Percentiles rank a stretch among this genome's conserved stretches.
Conservation (phyloP, 2,113 vertebrate species). For the Macrotus californicus region DNA sequence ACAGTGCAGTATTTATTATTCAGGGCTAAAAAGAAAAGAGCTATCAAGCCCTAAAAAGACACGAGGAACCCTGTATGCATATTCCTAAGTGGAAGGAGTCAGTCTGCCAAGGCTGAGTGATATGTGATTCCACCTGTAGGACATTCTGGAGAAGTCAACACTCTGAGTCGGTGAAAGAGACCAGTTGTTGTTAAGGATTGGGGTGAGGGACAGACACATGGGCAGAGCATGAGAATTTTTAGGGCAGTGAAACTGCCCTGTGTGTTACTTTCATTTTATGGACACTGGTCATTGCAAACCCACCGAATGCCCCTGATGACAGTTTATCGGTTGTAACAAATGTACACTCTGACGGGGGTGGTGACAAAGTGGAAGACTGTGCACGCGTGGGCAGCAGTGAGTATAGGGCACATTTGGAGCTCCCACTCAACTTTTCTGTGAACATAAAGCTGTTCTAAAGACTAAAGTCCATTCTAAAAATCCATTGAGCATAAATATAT, state of each 20-base stretch:
- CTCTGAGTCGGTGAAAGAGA: not conserved
- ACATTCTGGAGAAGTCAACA: not conserved
- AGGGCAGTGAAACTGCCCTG: not conserved
- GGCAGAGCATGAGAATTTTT: not conserved
- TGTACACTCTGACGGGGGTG: not conserved
- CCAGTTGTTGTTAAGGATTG: not conserved
- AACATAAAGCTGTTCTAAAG: not conserved
- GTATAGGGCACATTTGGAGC: not conserved
- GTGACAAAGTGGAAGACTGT: not conserved
- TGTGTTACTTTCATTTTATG: not conserved
- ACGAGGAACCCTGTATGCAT: not conserved
- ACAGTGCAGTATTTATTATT: not conserved
- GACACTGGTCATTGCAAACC: not conserved
- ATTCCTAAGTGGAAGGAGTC: not conserved
- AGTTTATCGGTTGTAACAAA: not conserved
- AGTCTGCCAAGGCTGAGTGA: not conserved
- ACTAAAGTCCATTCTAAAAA: not conserved
- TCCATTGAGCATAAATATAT: not conserved
- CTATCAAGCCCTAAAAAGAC: not conserved
- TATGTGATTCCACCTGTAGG: not conserved
- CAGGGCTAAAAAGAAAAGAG: not conserved
- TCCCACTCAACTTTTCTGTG: not conserved
- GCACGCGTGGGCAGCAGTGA: not conserved
- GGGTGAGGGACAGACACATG: not conserved
- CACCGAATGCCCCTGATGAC: not conserved